Evolutionary conservation across 2,113 vertebrate genomes (phyloP).

Genomic region (Cebidichthys violaceus): DNA sequence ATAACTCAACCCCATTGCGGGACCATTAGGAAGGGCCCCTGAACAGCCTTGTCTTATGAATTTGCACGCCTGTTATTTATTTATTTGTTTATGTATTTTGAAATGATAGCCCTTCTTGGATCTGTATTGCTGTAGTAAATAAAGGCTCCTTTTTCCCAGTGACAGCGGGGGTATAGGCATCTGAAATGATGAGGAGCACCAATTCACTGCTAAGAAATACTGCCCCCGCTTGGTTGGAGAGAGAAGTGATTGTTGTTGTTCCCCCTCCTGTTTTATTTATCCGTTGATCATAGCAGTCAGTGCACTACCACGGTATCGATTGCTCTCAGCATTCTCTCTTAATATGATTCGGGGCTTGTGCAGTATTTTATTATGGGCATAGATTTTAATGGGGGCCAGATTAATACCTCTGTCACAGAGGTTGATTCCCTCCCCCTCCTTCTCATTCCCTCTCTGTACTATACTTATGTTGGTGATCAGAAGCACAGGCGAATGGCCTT

Average conservation of each 20-base stretch:
- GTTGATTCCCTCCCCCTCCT: conserved; percentile 48
- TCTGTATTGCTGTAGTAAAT: conserved; percentile 65
- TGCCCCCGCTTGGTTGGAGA: conserved; percentile 76
- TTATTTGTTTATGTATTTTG: conserved; percentile 75
- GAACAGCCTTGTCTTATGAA: conserved; percentile 76
- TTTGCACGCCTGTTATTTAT: conserved; percentile 71
- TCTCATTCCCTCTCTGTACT: conserved; percentile 32
- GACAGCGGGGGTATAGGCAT: conserved; percentile 19
- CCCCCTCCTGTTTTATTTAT: conserved; percentile 68
- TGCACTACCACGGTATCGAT: conserved; percentile 66
- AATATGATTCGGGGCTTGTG: conserved; percentile 72
- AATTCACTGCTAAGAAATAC: conserved; percentile 71
- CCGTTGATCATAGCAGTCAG: conserved; percentile 67
- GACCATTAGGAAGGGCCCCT: conserved; percentile 64
- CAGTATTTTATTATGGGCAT: conserved; percentile 74
- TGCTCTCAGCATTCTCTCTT: conserved; percentile 59
- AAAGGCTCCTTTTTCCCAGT: conserved; percentile 53
- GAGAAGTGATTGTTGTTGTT: conserved; percentile 58
- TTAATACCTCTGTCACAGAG: conserved; percentile 76
- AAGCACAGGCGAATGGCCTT: conserved; percentile 58
- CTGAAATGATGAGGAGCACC: conserved; percentile 26
- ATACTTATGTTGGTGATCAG: conserved; percentile 53
- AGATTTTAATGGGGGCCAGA: conserved; percentile 77
- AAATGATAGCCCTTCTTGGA: conserved; percentile 71
- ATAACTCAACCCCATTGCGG: conserved; percentile 76